Base-by-base conservation (phyloP, 2,113 vertebrate species). In the Poeciliopsis retropinna region DNA sequence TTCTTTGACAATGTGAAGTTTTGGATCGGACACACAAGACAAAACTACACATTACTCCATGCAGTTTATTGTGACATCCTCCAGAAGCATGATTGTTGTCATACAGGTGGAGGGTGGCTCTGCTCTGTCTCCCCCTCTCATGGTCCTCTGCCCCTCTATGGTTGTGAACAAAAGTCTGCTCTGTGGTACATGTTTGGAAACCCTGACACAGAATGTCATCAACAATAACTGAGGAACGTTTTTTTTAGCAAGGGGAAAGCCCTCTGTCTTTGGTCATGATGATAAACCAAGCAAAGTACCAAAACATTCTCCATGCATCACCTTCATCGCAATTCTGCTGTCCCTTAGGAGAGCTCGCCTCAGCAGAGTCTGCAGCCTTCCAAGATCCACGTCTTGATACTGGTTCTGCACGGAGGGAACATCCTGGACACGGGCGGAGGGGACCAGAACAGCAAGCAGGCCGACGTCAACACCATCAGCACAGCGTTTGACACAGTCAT, bases 341-440 rank as follows among this genome's bases (percentile, higher is more conserved):
- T 74, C 75, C 19, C 60, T 32, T 73, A 98, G 97, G 97, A 97
- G 69, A 96, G 94, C 81, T 93, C 92, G 0, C 94, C 92, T 10
- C 95, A 95, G 86, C 94, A 95, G 3, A 89, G 95, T 73, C 83
- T 89, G 64, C 96, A 96, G 47, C 92, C 96, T 37, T 97, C 95
- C 85, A 96, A 97, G 92, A 96, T 96, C 86, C 97, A 98, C 0
- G 97, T 97, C 81, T 93, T 99, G 65, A 94, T 99, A 85, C 82
- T 99, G 93, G 94, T 99, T 37, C 95, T 99, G 41, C 98, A 99
- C 0, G 98, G 97, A 15, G 98, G 98, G 11, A 99, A 97, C 93
- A 98, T 99, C 92, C 95, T 99, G 93, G 98, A 99, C 81, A 96
- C 96, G 0, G 98, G 97, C n/a, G 87, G 95, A 0, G 96, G 98